Percentiles rank a stretch among this genome's conserved stretches.
Evolutionary conservation across 2,113 vertebrate species (phyloP).

Genomic region (Myocastor coypus): DNA sequence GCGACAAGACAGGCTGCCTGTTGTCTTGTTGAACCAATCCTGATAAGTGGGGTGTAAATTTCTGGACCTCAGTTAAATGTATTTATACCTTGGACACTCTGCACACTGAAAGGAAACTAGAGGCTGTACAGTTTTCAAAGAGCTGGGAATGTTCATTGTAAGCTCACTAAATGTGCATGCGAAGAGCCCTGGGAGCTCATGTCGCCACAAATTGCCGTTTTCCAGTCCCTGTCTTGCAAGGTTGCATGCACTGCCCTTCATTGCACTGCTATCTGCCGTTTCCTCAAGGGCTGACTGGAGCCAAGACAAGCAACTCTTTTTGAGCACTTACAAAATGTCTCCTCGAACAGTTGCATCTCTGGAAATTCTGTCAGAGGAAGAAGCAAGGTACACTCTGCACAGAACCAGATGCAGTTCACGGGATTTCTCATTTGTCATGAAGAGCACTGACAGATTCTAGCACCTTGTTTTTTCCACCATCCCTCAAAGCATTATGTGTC

Average conservation of each 20-base stretch:
- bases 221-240: neutral
- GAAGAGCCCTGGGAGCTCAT: neutral
- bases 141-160: neutral
- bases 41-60: neutral
- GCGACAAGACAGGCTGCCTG: neutral
- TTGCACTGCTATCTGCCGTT: neutral
- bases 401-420: neutral
- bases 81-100: neutral
- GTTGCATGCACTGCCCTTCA: rapidly evolving
- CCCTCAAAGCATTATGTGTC: neutral
- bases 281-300: neutral
- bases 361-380: neutral
- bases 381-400: neutral
- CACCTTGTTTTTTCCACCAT: neutral
- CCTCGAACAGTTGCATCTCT: neutral
- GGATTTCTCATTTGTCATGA: neutral
- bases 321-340: neutral
- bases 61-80: neutral
- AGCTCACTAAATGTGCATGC: neutral
- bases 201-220: neutral
- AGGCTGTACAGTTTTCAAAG: neutral
- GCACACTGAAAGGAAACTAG: neutral
- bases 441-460: neutral
- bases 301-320: neutral
- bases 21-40: neutral